phyloP scores from a whole-genome alignment of 2,113 vertebrate genomes.

The Mormyrus iriodes region DNA sequence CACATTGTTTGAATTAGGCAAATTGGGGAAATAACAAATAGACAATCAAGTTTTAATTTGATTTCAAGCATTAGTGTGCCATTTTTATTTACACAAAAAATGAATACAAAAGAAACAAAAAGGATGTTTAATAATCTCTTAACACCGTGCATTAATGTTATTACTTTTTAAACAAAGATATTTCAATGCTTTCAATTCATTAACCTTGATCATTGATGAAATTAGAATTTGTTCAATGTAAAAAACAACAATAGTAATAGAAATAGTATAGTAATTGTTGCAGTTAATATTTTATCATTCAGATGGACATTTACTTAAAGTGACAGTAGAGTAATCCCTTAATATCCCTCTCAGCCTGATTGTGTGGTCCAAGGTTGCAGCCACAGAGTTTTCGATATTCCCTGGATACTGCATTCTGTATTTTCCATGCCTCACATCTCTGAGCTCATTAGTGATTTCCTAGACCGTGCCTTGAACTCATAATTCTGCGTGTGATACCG shows the following conservation, averaged over 20 bases:
- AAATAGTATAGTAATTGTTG: neutral
- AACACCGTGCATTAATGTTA: neutral
- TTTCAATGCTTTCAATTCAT: neutral
- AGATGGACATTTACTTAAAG: neutral
- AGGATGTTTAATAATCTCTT: neutral
- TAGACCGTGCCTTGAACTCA: neutral
- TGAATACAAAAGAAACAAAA: neutral
- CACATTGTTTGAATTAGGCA: no score
- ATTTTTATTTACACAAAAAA: no score
- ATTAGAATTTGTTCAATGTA: neutral
- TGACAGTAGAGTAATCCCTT: neutral
- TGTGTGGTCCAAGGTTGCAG: constrained; percentile 4
- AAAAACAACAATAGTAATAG: neutral
- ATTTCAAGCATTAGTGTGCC: no score
- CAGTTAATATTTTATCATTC: neutral
- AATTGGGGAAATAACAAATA: no score
- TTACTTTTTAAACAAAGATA: neutral
- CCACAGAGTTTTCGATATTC: neutral
- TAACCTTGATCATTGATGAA: neutral
- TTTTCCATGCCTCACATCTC: neutral
- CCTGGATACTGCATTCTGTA: neutral
- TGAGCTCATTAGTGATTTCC: neutral
- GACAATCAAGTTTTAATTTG: no score
- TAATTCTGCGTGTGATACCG: neutral
- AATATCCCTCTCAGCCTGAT: neutral